Percentiles rank a stretch among this genome's conserved stretches.
These are phyloP conservation scores for Nesoenas mayeri DNA, from an alignment of 2,113 vertebrate species.

Conservation along the genomic window DNA sequence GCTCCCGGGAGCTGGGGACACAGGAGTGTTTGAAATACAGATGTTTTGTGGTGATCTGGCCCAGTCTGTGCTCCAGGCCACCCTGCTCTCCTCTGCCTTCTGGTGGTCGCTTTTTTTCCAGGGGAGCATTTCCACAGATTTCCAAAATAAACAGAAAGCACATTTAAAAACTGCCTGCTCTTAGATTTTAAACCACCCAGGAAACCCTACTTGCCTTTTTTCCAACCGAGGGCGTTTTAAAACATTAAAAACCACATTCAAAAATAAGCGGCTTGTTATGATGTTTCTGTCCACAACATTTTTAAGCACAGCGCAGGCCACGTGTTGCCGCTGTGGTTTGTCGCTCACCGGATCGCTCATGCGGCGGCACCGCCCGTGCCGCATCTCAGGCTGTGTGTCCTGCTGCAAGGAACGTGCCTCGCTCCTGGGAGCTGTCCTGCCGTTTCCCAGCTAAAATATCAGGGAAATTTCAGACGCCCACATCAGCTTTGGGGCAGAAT, in stretches of 20 bases:
- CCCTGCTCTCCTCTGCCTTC: not conserved
- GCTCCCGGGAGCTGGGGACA: not conserved
- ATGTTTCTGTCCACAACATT: rapidly evolving
- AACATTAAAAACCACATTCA: not conserved
- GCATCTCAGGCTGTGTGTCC: not conserved
- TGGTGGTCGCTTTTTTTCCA: too few species aligned
- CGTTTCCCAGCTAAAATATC: not conserved
- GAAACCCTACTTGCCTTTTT: not conserved
- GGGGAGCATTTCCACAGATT: not conserved
- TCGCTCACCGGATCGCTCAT: not conserved
- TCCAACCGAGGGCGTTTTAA: not conserved
- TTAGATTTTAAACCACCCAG: not conserved
- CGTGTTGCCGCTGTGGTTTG: not conserved
- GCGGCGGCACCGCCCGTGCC: not conserved
- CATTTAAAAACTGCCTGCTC: not conserved
- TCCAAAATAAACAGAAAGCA: not conserved
- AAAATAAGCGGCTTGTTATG: not conserved
- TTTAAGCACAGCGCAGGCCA: not conserved
- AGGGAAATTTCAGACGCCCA: not conserved
- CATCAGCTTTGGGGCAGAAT: not conserved
- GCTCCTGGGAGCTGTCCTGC: not conserved
- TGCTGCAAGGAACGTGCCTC: not conserved
- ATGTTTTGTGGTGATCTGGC: rapidly evolving
- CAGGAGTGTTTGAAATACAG: rapidly evolving
- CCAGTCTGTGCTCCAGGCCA: rapidly evolving